Percentiles rank a stretch among this genome's conserved stretches.
Conservation (phyloP, 2,113 vertebrate genomes). For the Reinhardtius hippoglossoides region DNA sequence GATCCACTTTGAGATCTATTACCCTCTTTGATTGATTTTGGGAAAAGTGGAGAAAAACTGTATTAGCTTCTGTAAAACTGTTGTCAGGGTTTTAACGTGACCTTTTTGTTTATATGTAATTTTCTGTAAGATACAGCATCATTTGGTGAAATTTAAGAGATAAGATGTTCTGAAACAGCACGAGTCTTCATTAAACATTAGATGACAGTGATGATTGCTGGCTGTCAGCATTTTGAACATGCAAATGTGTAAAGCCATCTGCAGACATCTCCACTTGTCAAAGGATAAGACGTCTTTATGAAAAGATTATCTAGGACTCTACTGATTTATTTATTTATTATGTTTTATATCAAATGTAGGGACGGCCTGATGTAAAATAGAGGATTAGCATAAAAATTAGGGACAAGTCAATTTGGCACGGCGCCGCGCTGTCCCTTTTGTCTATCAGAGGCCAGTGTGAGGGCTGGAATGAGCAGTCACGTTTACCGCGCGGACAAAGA, state of each 20-base stretch:
- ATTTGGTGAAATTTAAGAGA: neutral
- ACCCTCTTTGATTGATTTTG: neutral
- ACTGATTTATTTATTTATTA: constrained; percentile 69
- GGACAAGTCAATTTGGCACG: constrained; percentile 68
- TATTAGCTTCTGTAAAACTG: neutral
- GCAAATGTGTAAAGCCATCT: constrained; percentile 56
- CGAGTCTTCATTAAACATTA: constrained; percentile 29
- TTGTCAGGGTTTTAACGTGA: neutral
- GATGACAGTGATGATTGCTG: constrained; percentile 37
- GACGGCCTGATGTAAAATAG: constrained; percentile 68
- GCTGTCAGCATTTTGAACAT: constrained; percentile 51
- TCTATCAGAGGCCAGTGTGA: constrained; percentile 42
- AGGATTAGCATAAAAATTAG: constrained; percentile 79
- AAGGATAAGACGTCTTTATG: constrained; percentile 74
- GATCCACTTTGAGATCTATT: neutral
- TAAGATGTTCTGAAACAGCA: neutral
- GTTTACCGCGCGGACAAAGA: constrained; percentile 43
- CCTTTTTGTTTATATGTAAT: neutral
- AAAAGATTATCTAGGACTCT: constrained; percentile 70
- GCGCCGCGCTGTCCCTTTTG: constrained; percentile 56
- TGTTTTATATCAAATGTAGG: constrained; percentile 72
- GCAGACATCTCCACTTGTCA: constrained; percentile 69
- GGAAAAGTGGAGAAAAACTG: neutral
- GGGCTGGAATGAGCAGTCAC: constrained; percentile 30
- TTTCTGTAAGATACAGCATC: neutral